Evolutionary conservation across 2,888 invertebrate genomes (phyloP), one percentile per base, ranked within the genome.

Genomic region (Eupithecia abbreviata): DNA sequence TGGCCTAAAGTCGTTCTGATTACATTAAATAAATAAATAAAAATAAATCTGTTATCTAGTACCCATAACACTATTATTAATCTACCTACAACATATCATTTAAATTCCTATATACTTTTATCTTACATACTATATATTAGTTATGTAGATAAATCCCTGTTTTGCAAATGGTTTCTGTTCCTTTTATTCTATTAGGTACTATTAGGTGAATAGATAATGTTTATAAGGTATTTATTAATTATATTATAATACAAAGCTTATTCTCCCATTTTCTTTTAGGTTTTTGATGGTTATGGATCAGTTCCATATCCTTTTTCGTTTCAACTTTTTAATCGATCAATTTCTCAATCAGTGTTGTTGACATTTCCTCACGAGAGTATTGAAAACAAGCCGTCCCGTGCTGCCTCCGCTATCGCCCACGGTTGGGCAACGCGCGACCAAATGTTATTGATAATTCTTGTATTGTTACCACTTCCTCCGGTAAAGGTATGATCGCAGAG

Each of bases 371-470:
- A 76, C 74, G 77, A 74, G 72, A 72, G n/a, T 5, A 43, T 72
- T 66, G 72, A 30, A 71, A 75, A 73, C 74, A 75, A 70, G 2
- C n/a, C 41, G 72, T 72, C 77, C 65, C 77, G 77, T 73, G 75
- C 70, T 49, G 43, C 10, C 30, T 7, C 58, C 43, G 45, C 65
- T 12, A 72, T 62, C 69, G 69, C 30, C 72, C 72, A 71, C 77
- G 71, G 12, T 76, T 78, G 73, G 43, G 73, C 68, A 78, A 75
- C 75, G 73, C 78, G 71, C 71, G 15, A 15, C 58, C 62, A 72
- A 76, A 76, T 76, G 78, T 78, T 78, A 78, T 78, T 72, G 76
- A 76, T 78, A 75, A 68, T 55, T 72, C 30, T 30, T 62, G 43
- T 70, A 67, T 75, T 75, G 77, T 67, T 71, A 58, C 66, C 51